Conservation (phyloP, 2,888 invertebrate species). For the Agrilus cyanescens region DNA sequence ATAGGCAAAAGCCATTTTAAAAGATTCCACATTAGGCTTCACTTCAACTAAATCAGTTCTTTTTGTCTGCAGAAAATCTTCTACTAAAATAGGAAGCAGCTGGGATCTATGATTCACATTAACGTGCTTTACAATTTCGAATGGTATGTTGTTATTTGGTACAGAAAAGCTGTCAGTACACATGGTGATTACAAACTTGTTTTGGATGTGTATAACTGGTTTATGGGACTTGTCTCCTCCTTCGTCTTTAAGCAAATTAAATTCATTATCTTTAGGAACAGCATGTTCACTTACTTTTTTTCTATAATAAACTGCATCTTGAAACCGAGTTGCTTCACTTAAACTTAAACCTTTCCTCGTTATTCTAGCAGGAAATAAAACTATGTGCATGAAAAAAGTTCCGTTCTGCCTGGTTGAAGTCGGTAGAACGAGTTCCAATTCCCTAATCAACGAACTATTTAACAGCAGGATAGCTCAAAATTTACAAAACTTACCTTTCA, state of each 20-base stretch:
- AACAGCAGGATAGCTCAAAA: slow-evolving; percentile 2
- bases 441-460: slow-evolving; percentile 38
- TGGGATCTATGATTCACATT: slow-evolving; percentile 48
- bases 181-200: slow-evolving; percentile 60
- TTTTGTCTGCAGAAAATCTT: slow-evolving; percentile 73
- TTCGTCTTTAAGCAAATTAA: slow-evolving; percentile 53
- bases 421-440: slow-evolving; percentile 58
- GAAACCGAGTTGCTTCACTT: slow-evolving; percentile 45
- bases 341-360: slow-evolving; percentile 41
- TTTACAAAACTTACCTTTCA: slow-evolving; percentile 36
- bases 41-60: slow-evolving; percentile 62
- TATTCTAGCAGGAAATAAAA: slow-evolving; percentile 49
- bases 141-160: slow-evolving; percentile 26
- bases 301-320: slow-evolving; percentile 49
- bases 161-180: slow-evolving; percentile 50
- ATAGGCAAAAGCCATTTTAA: slow-evolving; percentile 59
- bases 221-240: slow-evolving; percentile 25
- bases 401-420: slow-evolving; percentile 71
- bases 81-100: slow-evolving; percentile 73
- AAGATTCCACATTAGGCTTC: slow-evolving; percentile 43
- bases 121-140: slow-evolving; percentile 29
- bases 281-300: slow-evolving; percentile 61
- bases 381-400: slow-evolving; percentile 65
- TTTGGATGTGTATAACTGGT: slow-evolving; percentile 67
- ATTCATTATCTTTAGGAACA: slow-evolving; percentile 62